These are phyloP conservation scores for Podarcis muralis DNA, from an alignment of 2,113 vertebrate species.

Conservation along the genomic window DNA sequence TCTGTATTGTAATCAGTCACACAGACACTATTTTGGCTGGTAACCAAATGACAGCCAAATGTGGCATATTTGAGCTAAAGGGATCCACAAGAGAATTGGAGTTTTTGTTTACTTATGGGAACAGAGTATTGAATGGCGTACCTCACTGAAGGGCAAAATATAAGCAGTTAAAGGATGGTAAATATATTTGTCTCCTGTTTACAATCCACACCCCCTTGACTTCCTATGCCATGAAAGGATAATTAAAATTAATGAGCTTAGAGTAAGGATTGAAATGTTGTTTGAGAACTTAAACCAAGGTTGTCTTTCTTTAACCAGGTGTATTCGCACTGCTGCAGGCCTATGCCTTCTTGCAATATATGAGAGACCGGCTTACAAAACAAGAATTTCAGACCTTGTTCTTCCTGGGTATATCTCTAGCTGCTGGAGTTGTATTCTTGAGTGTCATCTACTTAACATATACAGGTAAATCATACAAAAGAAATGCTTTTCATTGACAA, in stretches of 20 bases:
- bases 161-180: neutral
- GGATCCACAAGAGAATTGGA: neutral
- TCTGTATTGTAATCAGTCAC: neutral
- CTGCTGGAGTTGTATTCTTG: conserved; percentile 90
- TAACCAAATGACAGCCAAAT: neutral
- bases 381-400: conserved; percentile 96
- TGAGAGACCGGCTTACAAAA: conserved; percentile 91
- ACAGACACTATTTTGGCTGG: neutral
- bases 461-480: conserved; percentile 80
- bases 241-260: neutral
- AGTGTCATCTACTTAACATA: conserved; percentile 97
- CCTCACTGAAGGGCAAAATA: neutral
- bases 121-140: neutral
- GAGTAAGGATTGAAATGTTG: neutral
- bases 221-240: neutral
- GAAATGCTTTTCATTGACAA: neutral
- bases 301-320: conserved; percentile 76
- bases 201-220: neutral
- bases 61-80: neutral
- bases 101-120: neutral
- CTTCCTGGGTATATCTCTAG: conserved; percentile 91
- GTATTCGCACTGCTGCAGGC: conserved; percentile 95
- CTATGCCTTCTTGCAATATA: conserved; percentile 93
- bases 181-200: neutral
- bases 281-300: conserved; percentile 22